phyloP scores from a whole-genome alignment of 30 jellyfish, hydroid and myxozoan species.

The Aurelia aurita complex sp. Pacific region DNA sequence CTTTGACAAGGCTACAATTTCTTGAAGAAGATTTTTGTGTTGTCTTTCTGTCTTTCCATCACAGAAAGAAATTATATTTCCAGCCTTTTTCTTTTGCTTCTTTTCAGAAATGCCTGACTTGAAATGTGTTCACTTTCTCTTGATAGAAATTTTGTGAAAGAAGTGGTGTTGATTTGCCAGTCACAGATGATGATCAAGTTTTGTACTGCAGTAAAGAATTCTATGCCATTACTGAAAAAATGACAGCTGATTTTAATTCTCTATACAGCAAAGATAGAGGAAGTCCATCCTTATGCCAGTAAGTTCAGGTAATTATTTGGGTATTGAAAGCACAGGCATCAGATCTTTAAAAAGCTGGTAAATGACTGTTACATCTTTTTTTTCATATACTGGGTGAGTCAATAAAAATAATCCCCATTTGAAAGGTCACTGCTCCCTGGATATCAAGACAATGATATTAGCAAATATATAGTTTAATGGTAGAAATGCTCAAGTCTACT shows the following conservation, averaged over 20 bases:
- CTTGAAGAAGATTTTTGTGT: background rate
- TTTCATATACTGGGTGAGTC: background rate
- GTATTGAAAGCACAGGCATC: background rate
- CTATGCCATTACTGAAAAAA: constrained; percentile 12
- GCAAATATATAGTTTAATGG: too few relatives aligned
- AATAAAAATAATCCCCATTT: too few relatives aligned
- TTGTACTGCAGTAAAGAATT: constrained; percentile 31
- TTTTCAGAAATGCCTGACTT: background rate
- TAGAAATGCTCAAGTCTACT: too few relatives aligned
- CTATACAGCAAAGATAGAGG: constrained; percentile 38
- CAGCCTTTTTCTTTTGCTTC: background rate
- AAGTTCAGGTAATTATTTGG: constrained; percentile 5
- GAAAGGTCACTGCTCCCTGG: too few relatives aligned
- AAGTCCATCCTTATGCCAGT: constrained; percentile 54
- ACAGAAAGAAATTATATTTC: too few relatives aligned
- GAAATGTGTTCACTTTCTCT: background rate
- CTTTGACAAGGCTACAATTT: background rate
- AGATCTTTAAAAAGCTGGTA: background rate
- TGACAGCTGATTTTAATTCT: constrained; percentile 25
- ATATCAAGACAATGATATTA: too few relatives aligned
- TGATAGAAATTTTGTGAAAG: constrained; percentile 49
- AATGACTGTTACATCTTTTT: background rate
- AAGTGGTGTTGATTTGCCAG: constrained; percentile 38
- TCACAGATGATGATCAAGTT: background rate
- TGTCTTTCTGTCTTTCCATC: background rate